Evolutionary conservation across 2,113 vertebrate species (phyloP), one percentile per base, ranked within the genome.

Genomic region (Oncorhynchus kisutch): DNA sequence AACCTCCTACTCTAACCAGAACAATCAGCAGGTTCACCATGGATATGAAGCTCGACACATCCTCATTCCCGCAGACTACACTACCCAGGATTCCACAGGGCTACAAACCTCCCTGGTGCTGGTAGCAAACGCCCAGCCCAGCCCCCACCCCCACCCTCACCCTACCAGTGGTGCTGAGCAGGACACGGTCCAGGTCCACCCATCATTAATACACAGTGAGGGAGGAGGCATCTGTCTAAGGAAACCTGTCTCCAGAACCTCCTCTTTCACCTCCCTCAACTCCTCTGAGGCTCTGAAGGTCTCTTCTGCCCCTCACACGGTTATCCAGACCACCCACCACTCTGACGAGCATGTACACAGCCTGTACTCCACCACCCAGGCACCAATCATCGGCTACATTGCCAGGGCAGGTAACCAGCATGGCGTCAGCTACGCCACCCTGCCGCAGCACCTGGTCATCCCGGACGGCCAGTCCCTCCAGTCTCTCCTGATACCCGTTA

Each of bases 361-460:
- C 81, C 96, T 99, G 85, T 99, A 97, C 9, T 92, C 96, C 0
- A 93, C 96, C 78, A 90, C 96, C 3, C 98, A 98, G 79, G 92
- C 96, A 0, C 95, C 98, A 0, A 97, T 99, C 86, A 98, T 99
- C 0, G 97, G 96, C 82, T 99, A 98, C 85, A 95, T 98, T 91
- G 96, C 93, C 75, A 92, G 91, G 67, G 73, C 83, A 31, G 90
- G 72, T 9, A 70, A 92, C 69, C 93, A 92, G 86, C 96, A 80
- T 71, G 95, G 82, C n/a, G 88, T 91, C 62, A 94, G 96, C 68
- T 99, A 99, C 1, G 81, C 95, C 82, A 91, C 94, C 76, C 94
- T 99, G 81, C 95, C 97, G 0, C 98, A 97, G 88, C 97, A 99
- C 88, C 91, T 99, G 86, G 95, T 99, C 78, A 98, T 98, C 89